Base-by-base conservation (phyloP, 1,140 invertebrate genomes). In the Papilio aristodemus region DNA sequence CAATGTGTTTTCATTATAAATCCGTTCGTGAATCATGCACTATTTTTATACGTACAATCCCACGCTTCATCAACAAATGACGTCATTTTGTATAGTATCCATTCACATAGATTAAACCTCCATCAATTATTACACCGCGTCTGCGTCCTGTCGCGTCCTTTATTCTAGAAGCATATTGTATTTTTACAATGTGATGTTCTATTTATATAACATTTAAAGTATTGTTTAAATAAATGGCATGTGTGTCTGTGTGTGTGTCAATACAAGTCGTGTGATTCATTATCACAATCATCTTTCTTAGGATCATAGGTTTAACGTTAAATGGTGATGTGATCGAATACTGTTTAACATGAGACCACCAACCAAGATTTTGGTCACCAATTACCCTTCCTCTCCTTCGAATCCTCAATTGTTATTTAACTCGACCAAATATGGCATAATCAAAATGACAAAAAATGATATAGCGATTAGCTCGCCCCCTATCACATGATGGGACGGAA, bases 111-210 rank as follows among this genome's bases (percentile, higher is more conserved):
- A 43, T 5, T 17, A 7, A 43, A 43, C n/a, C 5, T 9, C 17
- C 43, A 50, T 7, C 17, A 43, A 22, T 50, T 50, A 50, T 54
- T 54, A 25, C 22, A 22, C 13, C 6, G 41, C 46, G 46, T 54
- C 10, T 54, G 22, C 19, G 17, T 9, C 46, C 19, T 50, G n/a
- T n/a, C n/a, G n/a, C n/a, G n/a, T n/a, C 19, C 11, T 54, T 22
- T 54, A 54, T 54, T 54, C 46, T 11, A 54, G 4, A 10, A 11
- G 9, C 46, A 54, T 54, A 54, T 54, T 54, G 46, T 54, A 19
- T 54, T 54, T 54, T 54, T 54, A 54, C 46, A 22, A 54, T 22
- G 46, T 50, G 46, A 50, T 50, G 43, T 50, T 54, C 11, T 54
- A 25, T 54, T 54, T 54, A 25, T 54, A 54, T 25, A 54, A 54